These are phyloP conservation scores for Nansenia antarctica DNA, from an alignment of 2,113 vertebrate genomes.

Conservation along the genomic window DNA sequence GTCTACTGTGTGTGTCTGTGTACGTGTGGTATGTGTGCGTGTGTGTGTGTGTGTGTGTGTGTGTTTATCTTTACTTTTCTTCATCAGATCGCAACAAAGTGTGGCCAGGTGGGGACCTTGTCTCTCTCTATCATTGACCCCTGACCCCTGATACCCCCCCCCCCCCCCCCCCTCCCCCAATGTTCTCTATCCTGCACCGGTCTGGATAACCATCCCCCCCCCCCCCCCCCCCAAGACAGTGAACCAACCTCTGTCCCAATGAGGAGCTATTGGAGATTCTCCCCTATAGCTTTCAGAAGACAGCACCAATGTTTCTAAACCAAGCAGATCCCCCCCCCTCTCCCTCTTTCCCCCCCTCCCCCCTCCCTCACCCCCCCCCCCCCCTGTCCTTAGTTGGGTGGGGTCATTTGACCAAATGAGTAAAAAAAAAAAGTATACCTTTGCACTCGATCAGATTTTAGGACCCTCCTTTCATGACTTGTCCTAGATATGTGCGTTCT, in stretches of 20 bases:
- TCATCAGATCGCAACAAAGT: constrained; percentile 79
- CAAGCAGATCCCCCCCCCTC: too few relatives aligned
- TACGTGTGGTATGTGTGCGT: too few relatives aligned
- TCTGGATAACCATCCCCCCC: constrained; percentile 33
- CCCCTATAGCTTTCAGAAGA: constrained; percentile 66
- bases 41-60: too few relatives aligned
- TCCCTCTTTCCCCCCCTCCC: neutral
- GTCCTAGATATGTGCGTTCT: too few relatives aligned
- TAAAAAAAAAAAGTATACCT: too few relatives aligned
- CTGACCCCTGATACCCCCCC: constrained; percentile 3
- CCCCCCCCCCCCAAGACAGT: neutral
- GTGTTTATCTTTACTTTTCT: constrained; percentile 64
- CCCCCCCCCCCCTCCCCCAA: constrained; percentile 18
- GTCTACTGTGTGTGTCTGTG: too few relatives aligned
- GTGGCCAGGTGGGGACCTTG: constrained; percentile 78
- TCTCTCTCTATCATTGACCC: constrained; percentile 50
- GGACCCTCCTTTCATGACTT: too few relatives aligned
- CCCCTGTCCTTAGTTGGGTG: too few relatives aligned
- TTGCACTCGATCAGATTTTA: too few relatives aligned
- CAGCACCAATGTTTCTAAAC: neutral
- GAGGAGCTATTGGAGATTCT: constrained; percentile 53
- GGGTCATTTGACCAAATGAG: too few relatives aligned
- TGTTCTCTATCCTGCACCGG: constrained; percentile 30
- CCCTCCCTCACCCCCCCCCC: too few relatives aligned
- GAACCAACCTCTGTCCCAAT: constrained; percentile 35